Conservation (phyloP, 2,888 invertebrate genomes). For the Conistra vaccinii region DNA sequence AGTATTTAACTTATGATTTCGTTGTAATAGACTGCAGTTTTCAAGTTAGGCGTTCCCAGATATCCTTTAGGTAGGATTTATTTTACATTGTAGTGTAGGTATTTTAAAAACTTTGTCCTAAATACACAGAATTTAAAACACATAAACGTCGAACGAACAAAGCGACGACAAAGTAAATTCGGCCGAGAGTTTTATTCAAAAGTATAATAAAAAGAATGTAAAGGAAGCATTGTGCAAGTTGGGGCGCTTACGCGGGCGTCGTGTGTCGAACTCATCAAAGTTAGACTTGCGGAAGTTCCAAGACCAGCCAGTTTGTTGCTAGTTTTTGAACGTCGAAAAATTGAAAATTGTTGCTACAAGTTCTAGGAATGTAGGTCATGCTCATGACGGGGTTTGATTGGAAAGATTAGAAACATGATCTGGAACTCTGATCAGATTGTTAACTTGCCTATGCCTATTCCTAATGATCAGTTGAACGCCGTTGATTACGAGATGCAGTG, state of each 20-base stretch:
- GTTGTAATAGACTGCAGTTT: not conserved
- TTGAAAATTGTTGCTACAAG: constrained; percentile 71
- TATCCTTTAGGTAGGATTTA: not conserved
- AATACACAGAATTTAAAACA: constrained; percentile 51
- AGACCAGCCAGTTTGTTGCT: constrained; percentile 65
- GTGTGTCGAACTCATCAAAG: constrained; percentile 86
- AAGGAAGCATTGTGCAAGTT: constrained; percentile 78
- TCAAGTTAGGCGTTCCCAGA: not conserved
- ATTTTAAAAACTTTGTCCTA: constrained; percentile 13
- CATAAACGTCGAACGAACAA: constrained; percentile 63
- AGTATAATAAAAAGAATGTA: constrained; percentile 68
- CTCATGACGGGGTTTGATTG: constrained; percentile 25
- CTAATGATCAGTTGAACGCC: not conserved
- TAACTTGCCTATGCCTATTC: not conserved
- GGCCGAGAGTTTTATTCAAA: constrained; percentile 74
- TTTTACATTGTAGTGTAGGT: constrained; percentile 9
- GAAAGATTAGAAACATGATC: not conserved
- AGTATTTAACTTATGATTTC: no score
- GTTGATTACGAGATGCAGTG: no score
- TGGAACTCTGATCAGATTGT: not conserved
- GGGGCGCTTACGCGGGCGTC: constrained; percentile 73
- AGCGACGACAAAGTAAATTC: constrained; percentile 73
- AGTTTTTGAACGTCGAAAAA: constrained; percentile 77
- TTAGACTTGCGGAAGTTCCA: constrained; percentile 72
- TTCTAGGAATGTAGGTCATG: constrained; percentile 46